Conservation (phyloP, 1,140 invertebrate species). For the Tachypleus tridentatus region DNA sequence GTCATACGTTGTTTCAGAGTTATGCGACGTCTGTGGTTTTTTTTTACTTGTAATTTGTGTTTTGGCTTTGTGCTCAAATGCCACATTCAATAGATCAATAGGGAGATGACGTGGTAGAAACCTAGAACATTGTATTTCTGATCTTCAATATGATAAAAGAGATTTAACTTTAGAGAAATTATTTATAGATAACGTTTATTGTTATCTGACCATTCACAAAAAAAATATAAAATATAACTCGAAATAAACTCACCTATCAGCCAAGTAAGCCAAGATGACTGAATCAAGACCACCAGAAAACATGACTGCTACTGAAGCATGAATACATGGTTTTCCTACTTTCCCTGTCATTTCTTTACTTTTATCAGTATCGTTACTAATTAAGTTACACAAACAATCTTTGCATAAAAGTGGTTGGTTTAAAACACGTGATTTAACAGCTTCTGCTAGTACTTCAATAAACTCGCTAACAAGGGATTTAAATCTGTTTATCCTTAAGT, state of each 20-base stretch:
- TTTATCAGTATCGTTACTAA: slow-evolving; percentile 19
- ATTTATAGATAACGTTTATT: no score
- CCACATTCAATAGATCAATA: slow-evolving; percentile 93
- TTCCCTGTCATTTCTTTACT: slow-evolving; percentile 23
- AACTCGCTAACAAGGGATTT: no score
- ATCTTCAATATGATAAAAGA: neutral
- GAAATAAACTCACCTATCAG: slow-evolving; percentile 43
- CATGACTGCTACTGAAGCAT: slow-evolving; percentile 67
- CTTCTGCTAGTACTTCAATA: slow-evolving; percentile 37
- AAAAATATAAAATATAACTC: neutral
- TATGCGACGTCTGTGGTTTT: no score
- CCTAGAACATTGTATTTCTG: slow-evolving; percentile 21
- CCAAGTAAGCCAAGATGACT: slow-evolving; percentile 65
- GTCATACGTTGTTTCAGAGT: slow-evolving; percentile 30
- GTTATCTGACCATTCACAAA: no score
- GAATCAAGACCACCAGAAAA: slow-evolving; percentile 97
- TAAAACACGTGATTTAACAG: slow-evolving; percentile 48
- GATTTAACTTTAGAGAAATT: neutral
- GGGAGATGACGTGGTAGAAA: slow-evolving; percentile 51
- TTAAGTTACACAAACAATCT: slow-evolving; percentile 36
- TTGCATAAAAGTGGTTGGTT: slow-evolving; percentile 53
- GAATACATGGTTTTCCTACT: slow-evolving; percentile 27
- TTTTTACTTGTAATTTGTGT: no score
- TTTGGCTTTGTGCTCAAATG: slow-evolving; percentile 51
- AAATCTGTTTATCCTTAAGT: no score